Base-by-base conservation (phyloP, 2,797 vertebrate species). In the Clarias fuscus region DNA sequence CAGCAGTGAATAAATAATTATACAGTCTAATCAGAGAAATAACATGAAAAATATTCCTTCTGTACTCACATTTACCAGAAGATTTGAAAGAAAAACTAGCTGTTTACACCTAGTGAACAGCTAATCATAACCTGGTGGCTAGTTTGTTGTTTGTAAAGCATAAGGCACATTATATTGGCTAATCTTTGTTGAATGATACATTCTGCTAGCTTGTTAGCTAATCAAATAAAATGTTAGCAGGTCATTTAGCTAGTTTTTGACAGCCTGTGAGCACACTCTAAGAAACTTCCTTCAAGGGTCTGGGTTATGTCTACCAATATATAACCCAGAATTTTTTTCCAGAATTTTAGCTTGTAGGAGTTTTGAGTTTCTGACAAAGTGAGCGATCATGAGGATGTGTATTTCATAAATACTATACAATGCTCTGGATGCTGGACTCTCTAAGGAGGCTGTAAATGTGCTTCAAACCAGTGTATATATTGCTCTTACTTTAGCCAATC, bases 201-300 rank as follows among this genome's bases (percentile, higher is more conserved):
- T 73, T 37, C 8, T 4, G 4, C 73, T 58, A 76, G 15, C 48
- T 76, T 76, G 14, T 76, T 58, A 76, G n/a, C 15, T 58, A 15
- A 75, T 75, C 13, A 56, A 27, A 18, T 56, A 53, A 53, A 75
- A 75, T 56, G 53, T 75, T 4, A 76, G 24, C 24, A 17, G n/a
- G 48, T 56, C 22, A 15, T 48, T 73, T 73, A 73, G 40, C 24
- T 73, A 73, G 71, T 27, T 76, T 76, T 24, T 76, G 72, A 27
- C 53, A 27, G 24, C 72, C 3, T 53, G 43, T 17, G 43, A 75
- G 72, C 15, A 4, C 22, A 8, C 1, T 24, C 43, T 75, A 72
- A 72, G 22, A 40, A n/a, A 1, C 14, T 24, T 37, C 37, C 37
- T 37, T 37, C 37, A 37, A 37, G 37, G 37, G 37, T 37, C 37